phyloP scores from a whole-genome alignment of 2,888 invertebrate genomes.

The Rhamphomyia laevipes region DNA sequence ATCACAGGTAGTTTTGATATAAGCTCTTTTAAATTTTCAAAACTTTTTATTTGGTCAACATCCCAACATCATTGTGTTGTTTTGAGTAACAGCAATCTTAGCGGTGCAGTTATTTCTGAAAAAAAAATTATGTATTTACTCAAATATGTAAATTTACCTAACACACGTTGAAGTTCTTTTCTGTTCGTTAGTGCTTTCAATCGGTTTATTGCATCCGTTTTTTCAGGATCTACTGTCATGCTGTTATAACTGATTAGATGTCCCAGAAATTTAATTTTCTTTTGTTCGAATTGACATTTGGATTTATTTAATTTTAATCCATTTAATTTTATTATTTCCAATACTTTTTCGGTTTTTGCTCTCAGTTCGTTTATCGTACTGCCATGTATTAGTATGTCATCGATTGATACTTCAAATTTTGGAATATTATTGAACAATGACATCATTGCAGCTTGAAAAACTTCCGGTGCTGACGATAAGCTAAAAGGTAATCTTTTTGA shows the following conservation, averaged over 20 bases:
- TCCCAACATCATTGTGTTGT: background rate
- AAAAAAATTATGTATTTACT: constrained; percentile 3
- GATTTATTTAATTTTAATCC: constrained; percentile 16
- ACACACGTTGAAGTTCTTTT: background rate
- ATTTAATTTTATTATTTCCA: constrained; percentile 9
- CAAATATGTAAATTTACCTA: constrained; percentile 3
- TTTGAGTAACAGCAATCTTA: constrained; percentile 2
- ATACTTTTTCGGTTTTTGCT: constrained; percentile 11
- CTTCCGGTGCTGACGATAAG: background rate
- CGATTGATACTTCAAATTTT: constrained; percentile 14
- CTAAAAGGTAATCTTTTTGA: background rate
- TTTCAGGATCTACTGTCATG: constrained; percentile 10
- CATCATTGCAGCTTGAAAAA: background rate
- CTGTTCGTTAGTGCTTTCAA: constrained; percentile 8
- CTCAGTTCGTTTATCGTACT: constrained; percentile 12
- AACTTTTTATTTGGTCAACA: background rate
- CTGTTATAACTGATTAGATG: constrained; percentile 13
- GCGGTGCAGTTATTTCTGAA: background rate
- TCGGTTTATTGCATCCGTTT: constrained; percentile 10
- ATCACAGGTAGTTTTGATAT: background rate
- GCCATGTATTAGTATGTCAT: constrained; percentile 15
- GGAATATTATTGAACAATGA: constrained; percentile 8
- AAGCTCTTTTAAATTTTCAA: background rate
- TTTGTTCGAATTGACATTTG: constrained; percentile 14
- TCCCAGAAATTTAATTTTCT: constrained; percentile 3